A percentile compares a stretch with the other conserved stretches of the same genome.
Conservation (phyloP, 2,797 vertebrate genomes). For the Rhabdophis nuchalis region DNA sequence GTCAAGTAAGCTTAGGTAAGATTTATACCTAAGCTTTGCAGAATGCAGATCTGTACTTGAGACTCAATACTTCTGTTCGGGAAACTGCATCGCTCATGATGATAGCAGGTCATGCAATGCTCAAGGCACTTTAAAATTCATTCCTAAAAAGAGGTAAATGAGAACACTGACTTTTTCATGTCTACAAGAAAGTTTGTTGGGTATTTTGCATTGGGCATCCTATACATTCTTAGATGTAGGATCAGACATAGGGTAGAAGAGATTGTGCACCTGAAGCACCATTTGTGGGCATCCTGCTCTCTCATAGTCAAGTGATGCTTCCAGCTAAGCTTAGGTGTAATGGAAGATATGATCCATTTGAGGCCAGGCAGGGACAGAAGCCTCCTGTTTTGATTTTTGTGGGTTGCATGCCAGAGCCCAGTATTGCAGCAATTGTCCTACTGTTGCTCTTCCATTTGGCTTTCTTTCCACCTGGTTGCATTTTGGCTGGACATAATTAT, state of each 20-base stretch:
- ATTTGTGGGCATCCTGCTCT: neutral
- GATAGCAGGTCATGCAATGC: neutral
- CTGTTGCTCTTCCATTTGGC: neutral
- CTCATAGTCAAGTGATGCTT: neutral
- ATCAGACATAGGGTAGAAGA: neutral
- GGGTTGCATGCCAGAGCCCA: neutral
- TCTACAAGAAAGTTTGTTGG: neutral
- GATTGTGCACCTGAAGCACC: neutral
- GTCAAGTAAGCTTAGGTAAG: neutral
- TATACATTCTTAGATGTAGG: neutral
- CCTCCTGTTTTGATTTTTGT: neutral
- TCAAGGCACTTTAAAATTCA: neutral
- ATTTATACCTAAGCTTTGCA: neutral
- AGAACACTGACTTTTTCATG: neutral
- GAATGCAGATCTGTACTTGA: neutral
- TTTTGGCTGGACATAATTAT: neutral
- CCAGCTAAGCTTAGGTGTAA: neutral
- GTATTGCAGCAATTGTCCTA: constrained; percentile 2
- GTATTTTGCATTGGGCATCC: neutral
- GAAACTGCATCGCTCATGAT: neutral
- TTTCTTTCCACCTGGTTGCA: neutral
- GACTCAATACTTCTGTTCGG: neutral
- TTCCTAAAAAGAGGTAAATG: neutral
- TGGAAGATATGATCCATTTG: neutral
- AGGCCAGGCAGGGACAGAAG: neutral